Evolutionary conservation across 2,797 vertebrate genomes (phyloP), one percentile per base, ranked within the genome.

Genomic region (Dipus sagitta): DNA sequence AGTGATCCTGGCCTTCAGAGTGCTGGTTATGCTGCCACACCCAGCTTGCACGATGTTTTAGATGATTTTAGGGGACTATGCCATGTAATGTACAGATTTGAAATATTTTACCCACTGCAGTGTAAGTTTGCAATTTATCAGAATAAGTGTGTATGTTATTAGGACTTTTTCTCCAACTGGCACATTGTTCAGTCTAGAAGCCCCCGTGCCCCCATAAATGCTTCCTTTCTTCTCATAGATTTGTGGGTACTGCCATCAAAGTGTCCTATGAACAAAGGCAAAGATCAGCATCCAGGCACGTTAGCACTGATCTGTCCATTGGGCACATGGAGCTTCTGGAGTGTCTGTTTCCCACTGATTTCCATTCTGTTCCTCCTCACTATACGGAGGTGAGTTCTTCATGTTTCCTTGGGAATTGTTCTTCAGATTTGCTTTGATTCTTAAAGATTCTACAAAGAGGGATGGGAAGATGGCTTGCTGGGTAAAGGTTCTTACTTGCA

Each of bases 211-310:
- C 23, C 81, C 65, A 83, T n/a, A 94, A 90, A n/a, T 81, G 47
- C 10, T 91, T 7, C 20, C 4, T 88, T 76, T 96, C 94, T 97
- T 38, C n/a, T 97, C 60, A 95, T 96, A 99, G 99, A 93, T 99
- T 99, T 97, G 98, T 99, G 97, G 99, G 99, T 91, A 98, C 98
- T 93, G 98, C 98, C 92, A 98, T 99, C 96, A 99, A 99, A 98
- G 98, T 99, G 64, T 99, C 98, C 76, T 99, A 99, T 52, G 99
- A 99, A 90, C 99, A 99, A 96, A 99, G 99, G 88, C 99, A 99
- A 95, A 98, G 99, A 81, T 98, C 99, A 42, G 98, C 98, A 74
- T 98, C 99, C 84, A 98, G 98, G 28, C 99, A 98, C 38, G 99
- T 99, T 70, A 99, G 98, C 97, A 99, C 99, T 0, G 99, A 99